phyloP scores from a whole-genome alignment of 2,797 vertebrate species.

The Hyperoplus lanceolatus region DNA sequence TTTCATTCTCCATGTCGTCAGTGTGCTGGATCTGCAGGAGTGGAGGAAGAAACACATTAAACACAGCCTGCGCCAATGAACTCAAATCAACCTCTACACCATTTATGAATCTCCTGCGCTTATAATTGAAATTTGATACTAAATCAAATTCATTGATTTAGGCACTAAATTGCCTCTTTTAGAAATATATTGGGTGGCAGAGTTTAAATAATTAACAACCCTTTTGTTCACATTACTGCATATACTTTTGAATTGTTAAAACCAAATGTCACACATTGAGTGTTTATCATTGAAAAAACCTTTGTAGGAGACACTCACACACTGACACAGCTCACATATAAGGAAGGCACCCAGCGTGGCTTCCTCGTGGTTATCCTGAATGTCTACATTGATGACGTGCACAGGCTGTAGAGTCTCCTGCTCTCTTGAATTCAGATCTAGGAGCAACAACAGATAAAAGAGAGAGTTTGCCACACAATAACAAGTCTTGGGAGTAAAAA shows the following conservation, averaged over 20 bases:
- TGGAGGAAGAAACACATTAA: not conserved
- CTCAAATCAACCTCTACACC: no score
- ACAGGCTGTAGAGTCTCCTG: slow-evolving; percentile 97
- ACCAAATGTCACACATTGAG: not conserved
- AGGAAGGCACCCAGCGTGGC: slow-evolving; percentile 98
- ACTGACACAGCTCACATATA: slow-evolving; percentile 99
- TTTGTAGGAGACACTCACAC: slow-evolving; percentile 90
- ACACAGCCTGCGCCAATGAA: not conserved
- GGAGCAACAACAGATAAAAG: slow-evolving; percentile 1
- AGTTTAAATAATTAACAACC: not conserved
- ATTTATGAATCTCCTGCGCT: not conserved
- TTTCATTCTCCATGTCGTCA: slow-evolving; percentile 99
- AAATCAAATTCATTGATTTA: no score
- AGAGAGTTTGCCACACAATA: not conserved
- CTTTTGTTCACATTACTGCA: not conserved
- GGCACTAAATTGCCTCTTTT: not conserved
- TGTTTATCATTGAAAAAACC: not conserved
- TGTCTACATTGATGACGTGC: slow-evolving; percentile 99
- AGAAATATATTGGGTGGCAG: not conserved
- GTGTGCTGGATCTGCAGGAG: slow-evolving; percentile 94
- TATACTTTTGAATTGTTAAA: not conserved
- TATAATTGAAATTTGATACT: no score
- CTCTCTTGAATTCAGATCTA: slow-evolving; percentile 96
- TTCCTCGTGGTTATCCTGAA: slow-evolving; percentile 99
- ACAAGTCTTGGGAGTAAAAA: not conserved